Percentiles rank a stretch among this genome's conserved stretches.
Conservation (phyloP, 2,888 invertebrate genomes). For the Pristionchus exspectatus region DNA sequence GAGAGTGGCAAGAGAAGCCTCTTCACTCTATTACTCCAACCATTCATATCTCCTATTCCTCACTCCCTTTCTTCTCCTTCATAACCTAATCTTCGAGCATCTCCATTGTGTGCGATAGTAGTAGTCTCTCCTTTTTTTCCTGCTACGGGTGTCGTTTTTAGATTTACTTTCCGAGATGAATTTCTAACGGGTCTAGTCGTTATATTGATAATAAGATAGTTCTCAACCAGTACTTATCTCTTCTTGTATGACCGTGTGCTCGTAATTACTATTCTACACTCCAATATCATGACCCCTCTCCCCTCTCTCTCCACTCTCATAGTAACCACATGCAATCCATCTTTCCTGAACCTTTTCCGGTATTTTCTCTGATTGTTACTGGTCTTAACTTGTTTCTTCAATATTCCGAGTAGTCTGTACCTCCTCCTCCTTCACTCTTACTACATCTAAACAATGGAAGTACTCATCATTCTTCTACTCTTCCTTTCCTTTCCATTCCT, state of each 20-base stretch:
- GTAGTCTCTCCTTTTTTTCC: background rate
- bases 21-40: constrained; percentile 46
- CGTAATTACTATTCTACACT: constrained; percentile 14
- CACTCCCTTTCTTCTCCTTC: background rate
- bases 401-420: background rate
- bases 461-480: constrained; percentile 27
- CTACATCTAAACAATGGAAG: constrained; percentile 22
- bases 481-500: background rate
- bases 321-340: constrained; percentile 2
- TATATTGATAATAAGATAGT: background rate
- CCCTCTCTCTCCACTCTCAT: constrained; percentile 14
- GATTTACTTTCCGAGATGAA: background rate
- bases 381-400: background rate
- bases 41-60: constrained; percentile 33
- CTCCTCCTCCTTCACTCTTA: background rate
- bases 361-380: background rate
- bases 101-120: constrained; percentile 2
- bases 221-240: background rate
- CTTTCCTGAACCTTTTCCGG: background rate
- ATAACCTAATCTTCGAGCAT: constrained; percentile 33
- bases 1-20: constrained; percentile 28
- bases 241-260: background rate
- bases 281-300: background rate
- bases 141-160: background rate
- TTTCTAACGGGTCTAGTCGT: too few relatives aligned